phyloP scores from a whole-genome alignment of 2,113 vertebrate species.

The Pholis gunnellus region DNA sequence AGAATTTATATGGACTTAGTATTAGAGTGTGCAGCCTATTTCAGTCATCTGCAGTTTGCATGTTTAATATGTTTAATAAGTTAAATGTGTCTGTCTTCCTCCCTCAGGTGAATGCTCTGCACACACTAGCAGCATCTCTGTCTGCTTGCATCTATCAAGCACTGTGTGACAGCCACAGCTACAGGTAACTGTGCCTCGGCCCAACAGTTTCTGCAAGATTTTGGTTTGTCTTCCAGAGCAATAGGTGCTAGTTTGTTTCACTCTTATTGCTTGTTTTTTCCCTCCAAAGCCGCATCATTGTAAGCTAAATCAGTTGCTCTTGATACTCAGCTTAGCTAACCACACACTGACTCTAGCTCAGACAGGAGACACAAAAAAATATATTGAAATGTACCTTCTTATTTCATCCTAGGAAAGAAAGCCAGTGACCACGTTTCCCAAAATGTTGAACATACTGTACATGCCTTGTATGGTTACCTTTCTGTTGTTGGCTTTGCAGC shows the following conservation, averaged over 20 bases:
- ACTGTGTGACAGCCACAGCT: slow-evolving; percentile 98
- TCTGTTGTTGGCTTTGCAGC: slow-evolving; percentile 71
- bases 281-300: neutral
- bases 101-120: slow-evolving; percentile 90
- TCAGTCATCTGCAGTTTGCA: neutral
- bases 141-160: slow-evolving; percentile 99
- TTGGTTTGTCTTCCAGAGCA: neutral
- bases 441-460: neutral
- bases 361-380: neutral
- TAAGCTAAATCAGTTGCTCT: neutral
- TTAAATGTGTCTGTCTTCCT: slow-evolving; percentile 34
- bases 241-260: neutral
- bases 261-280: neutral
- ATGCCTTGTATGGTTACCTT: neutral
- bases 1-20: neutral
- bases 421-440: neutral
- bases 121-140: slow-evolving; percentile 96
- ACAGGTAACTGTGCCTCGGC: slow-evolving; percentile 87
- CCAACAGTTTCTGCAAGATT: neutral
- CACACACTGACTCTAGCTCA: neutral
- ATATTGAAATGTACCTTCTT: neutral
- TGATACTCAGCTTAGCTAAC: neutral
- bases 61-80: slow-evolving; percentile 24
- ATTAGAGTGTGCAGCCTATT: neutral
- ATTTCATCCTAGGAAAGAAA: slow-evolving; percentile 3